Evolutionary conservation across 2,113 vertebrate species (phyloP).

Genomic region (Prietella phreatophila): DNA sequence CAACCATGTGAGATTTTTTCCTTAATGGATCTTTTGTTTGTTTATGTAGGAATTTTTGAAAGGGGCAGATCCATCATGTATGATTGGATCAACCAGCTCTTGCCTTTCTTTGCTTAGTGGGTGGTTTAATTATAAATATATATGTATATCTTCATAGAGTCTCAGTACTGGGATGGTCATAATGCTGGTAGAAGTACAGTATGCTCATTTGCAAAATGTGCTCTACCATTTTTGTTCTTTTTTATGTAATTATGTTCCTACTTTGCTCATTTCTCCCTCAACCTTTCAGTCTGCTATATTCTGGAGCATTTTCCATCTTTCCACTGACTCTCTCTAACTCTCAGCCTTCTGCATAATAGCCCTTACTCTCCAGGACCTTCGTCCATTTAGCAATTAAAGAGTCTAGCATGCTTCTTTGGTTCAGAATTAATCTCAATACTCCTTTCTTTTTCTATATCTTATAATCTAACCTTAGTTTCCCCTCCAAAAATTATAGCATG

Average conservation of each 20-base stretch:
- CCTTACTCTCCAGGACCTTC: background rate
- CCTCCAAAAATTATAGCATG: background rate
- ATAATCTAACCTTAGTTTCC: background rate
- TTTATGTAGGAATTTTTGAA: background rate
- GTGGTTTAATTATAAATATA: background rate
- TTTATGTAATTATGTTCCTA: constrained; percentile 1
- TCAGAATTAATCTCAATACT: background rate
- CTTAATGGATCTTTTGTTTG: background rate
- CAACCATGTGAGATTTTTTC: background rate
- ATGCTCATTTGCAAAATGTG: background rate
- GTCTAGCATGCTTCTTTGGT: background rate
- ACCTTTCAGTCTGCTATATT: background rate
- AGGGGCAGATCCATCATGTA: background rate
- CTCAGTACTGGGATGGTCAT: background rate
- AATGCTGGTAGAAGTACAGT: background rate
- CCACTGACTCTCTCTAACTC: background rate
- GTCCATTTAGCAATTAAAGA: background rate
- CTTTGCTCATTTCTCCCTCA: background rate
- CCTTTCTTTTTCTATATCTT: background rate
- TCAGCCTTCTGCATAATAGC: background rate
- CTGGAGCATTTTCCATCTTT: background rate
- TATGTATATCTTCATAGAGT: no score
- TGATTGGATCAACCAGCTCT: background rate
- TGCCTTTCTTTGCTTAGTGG: background rate
- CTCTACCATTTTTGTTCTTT: background rate